phyloP scores from a whole-genome alignment of 1,140 invertebrate genomes.

The Antheraea mylitta region DNA sequence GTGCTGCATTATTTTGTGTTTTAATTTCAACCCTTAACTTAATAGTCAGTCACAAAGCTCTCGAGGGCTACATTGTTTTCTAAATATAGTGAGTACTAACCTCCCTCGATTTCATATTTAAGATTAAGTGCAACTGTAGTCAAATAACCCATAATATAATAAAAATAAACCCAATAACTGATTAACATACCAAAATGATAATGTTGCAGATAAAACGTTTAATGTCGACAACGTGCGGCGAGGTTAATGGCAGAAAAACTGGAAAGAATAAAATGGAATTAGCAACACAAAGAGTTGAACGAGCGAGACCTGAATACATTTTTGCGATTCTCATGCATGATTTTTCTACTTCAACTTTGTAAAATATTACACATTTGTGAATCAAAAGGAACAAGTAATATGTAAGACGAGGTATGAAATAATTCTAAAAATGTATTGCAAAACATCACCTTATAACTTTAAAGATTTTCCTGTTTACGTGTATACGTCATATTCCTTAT shows the following conservation, averaged over 20 bases:
- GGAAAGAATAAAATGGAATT: constrained; percentile 59
- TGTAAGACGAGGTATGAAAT: background rate
- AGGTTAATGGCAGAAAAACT: constrained; percentile 52
- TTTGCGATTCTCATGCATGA: background rate
- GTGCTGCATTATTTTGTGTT: too few species aligned
- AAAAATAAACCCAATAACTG: background rate
- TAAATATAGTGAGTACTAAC: too few species aligned
- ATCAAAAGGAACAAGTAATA: background rate
- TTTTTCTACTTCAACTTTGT: background rate
- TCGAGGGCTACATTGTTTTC: too few species aligned
- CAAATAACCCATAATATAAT: background rate
- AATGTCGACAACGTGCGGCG: constrained; percentile 11
- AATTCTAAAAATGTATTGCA: background rate
- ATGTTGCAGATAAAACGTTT: background rate
- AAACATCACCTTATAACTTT: too few species aligned
- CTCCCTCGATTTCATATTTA: background rate
- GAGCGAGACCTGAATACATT: constrained; percentile 6
- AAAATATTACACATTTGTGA: background rate
- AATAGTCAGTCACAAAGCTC: too few species aligned
- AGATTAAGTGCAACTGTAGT: background rate
- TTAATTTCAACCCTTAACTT: too few species aligned
- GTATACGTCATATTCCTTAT: too few species aligned
- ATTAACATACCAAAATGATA: background rate
- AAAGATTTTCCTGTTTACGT: too few species aligned
- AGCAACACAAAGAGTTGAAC: constrained; percentile 60